Percentiles rank a stretch among this genome's conserved stretches.
phyloP scores from a whole-genome alignment of 2,113 vertebrate species.

The Chionomys nivalis region DNA sequence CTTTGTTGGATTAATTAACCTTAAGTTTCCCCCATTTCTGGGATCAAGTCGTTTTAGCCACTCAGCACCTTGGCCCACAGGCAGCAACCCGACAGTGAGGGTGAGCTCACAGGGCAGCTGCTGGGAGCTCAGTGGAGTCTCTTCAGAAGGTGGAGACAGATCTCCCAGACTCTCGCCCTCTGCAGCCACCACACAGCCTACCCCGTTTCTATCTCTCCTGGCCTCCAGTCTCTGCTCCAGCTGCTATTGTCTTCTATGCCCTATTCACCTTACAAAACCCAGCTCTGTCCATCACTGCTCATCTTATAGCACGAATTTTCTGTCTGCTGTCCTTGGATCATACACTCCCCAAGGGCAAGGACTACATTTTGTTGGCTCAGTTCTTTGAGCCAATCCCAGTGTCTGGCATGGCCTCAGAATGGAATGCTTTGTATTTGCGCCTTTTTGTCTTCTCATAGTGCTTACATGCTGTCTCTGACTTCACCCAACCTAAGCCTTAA shows the following conservation, averaged over 20 bases:
- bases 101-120: not conserved
- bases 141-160: not conserved
- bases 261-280: not conserved
- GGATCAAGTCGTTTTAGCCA: constrained; percentile 48
- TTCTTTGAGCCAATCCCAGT: not conserved
- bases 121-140: not conserved
- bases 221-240: not conserved
- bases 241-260: not conserved
- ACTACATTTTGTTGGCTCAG: not conserved
- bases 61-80: constrained; percentile 27
- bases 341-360: not conserved
- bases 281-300: not conserved
- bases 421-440: not conserved
- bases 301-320: not conserved
- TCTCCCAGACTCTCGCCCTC: not conserved
- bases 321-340: not conserved
- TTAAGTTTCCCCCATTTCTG: constrained; percentile 25
- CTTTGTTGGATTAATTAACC: not conserved
- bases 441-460: not conserved
- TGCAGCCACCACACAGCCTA: not conserved
- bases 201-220: not conserved
- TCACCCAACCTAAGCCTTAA: not conserved
- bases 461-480: not conserved
- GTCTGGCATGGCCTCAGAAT: not conserved
- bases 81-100: constrained; percentile 39